These are phyloP conservation scores for Iselma pallidipennis DNA, from an alignment of 2,888 invertebrate species.

Conservation along the genomic window DNA sequence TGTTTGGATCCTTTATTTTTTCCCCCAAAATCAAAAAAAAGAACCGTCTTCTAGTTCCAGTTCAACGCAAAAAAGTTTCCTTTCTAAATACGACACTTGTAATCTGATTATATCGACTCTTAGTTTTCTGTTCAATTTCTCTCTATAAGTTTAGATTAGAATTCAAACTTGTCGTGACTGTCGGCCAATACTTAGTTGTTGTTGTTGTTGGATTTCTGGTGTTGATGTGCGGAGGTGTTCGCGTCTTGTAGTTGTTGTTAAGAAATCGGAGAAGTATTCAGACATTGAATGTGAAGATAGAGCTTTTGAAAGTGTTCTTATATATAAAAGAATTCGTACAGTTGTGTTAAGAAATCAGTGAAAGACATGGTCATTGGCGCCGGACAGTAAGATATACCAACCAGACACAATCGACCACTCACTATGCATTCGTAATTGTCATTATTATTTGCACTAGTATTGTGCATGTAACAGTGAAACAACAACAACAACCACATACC, in stretches of 20 bases:
- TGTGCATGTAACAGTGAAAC: constrained; percentile 22
- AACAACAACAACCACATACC: constrained; percentile 24
- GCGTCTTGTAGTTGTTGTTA: constrained; percentile 31
- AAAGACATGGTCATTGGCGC: constrained; percentile 35
- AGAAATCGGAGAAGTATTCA: constrained; percentile 27
- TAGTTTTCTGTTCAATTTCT: neutral
- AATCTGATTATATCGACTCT: neutral
- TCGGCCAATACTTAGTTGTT: neutral
- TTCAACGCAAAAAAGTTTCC: too few relatives aligned
- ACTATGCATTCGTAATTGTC: constrained; percentile 39
- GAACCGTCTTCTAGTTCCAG: neutral
- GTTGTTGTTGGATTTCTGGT: constrained; percentile 20
- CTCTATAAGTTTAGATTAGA: neutral
- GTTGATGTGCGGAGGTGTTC: constrained; percentile 30
- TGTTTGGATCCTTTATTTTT: neutral
- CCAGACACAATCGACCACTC: constrained; percentile 34
- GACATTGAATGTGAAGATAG: too few relatives aligned
- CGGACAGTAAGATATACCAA: constrained; percentile 23
- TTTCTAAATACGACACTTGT: too few relatives aligned
- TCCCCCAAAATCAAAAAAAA: neutral
- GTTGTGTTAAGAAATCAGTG: constrained; percentile 6
- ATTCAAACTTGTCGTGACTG: neutral
- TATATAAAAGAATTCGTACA: constrained; percentile 3
- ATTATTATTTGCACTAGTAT: constrained; percentile 37
- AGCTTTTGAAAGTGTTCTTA: constrained; percentile 19